Evolutionary conservation across 1,140 invertebrate species (phyloP), one percentile per base, ranked within the genome.

Genomic region (Zaprionus ghesquierei): DNA sequence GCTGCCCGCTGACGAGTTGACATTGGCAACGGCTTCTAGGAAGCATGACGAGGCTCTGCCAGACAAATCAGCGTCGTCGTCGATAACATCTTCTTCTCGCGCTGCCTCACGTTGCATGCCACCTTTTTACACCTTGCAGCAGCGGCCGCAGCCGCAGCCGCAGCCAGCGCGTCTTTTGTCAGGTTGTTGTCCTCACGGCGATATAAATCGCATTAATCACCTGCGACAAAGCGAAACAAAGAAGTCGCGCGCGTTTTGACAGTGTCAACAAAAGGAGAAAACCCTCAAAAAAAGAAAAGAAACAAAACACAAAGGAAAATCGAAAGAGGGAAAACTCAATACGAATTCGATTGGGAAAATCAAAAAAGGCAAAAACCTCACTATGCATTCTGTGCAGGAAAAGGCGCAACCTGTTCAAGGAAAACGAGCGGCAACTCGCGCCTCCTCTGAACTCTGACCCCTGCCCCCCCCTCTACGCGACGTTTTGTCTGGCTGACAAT

Each of bases 141-240:
- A n/a, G n/a, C n/a, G n/a, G n/a, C n/a, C n/a, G n/a, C 27, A 29
- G n/a, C n/a, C 35, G 15, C 27, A 9, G 27, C 0, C 27, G 31
- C 15, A 50, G 38, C 66, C 65, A 71, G 46, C 25, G 41, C 46
- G 62, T 62, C 46, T 63, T 62, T 62, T 63, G 58, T 75, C 77
- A 50, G 49, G 50, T 77, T 69, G 68, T 84, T 77, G 75, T 81
- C 66, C 51, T 59, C 68, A 41, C 66, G 66, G 65, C 63, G 82
- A 86, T 86, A 86, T 87, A 81, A 78, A 86, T 86, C 81, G 78
- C 81, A 86, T 86, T 86, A 86, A 86, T 86, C 81, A 86, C 77
- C 55, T 9, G 27, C 12, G n/a, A 12, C 31, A 10, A n/a, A n/a
- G n/a, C n/a, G n/a, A n/a, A n/a, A 20, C 33, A 1, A 66, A 66